Evolutionary conservation across 2,888 invertebrate species (phyloP), one percentile per base, ranked within the genome.

Genomic region (Agriopis leucophaearia): DNA sequence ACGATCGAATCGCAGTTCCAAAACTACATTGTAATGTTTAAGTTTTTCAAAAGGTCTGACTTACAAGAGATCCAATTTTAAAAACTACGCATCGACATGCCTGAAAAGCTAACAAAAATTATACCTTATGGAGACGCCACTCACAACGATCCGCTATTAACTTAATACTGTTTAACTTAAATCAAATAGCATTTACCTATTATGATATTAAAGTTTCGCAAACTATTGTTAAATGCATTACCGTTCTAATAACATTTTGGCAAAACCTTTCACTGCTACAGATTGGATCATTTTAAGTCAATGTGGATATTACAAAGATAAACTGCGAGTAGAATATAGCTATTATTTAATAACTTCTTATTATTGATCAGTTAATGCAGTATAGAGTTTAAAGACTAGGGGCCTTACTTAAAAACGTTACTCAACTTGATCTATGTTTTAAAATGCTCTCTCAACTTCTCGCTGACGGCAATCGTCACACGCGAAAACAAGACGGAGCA

Each of bases 131-230:
- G 27, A 45, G n/a, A 36, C 44, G 38, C 9, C 38, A 35, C 45
- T 47, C 15, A 40, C 5, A 13, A 38, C 16, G 38, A 38, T 16
- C 48, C 8, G 16, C 47, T 13, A 61, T 64, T 70, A 62, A n/a
- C 16, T 62, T 64, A 47, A 65, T 64, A 71, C 54, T 47, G 35
- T 35, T 62, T 58, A 42, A 36, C 40, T 59, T 56, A 54, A 54
- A 63, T 50, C 60, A 58, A 66, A 64, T 48, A 16, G 18, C 54
- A 64, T 66, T 59, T 44, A 63, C 45, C 60, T 44, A 69, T 65
- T 70, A 69, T 51, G 59, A 58, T 72, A 64, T 69, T 66, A 64
- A 64, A 59, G 68, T 74, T 74, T 71, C 72, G 66, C 57, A 74
- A 74, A 60, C 58, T 50, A n/a, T 50, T 56, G 64, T 64, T 64